Evolutionary conservation across 2,888 invertebrate genomes (phyloP), one percentile per base, ranked within the genome.

Genomic region (Chorisops tibialis): DNA sequence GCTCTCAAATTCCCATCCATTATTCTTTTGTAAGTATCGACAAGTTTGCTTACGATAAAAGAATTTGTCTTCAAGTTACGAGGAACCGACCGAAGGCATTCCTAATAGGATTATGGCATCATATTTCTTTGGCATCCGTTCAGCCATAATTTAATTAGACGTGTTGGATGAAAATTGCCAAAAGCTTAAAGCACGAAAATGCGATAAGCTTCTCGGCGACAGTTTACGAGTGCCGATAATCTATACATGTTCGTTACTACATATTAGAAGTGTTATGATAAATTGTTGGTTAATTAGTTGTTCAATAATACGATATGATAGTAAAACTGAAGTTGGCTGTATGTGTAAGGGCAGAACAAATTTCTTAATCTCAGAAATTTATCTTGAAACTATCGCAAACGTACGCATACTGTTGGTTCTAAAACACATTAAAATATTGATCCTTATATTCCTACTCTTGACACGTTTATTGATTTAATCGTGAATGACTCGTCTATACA

Each of bases 41-140:
- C 21, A 54, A 22, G 19, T 22, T 54, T 38, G 22, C 21, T 54
- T 41, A n/a, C 41, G 52, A 54, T 54, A 22, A 38, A 39, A 22
- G 41, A 54, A 41, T 54, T 41, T 38, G 39, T 54, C 39, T 39
- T 2, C 21, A 18, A 39, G 19, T 7, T 24, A n/a, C 21, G 7
- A 21, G 39, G 12, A 39, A n/a, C n/a, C 11, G 12, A n/a, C n/a
- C 11, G 12, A 39, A 41, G 21, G 35, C 39, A 39, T 39, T 24
- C 45, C 45, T 45, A 56, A 56, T 56, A 59, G 22, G 37, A 59
- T 59, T 59, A 59, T 59, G 47, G 38, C 1, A 59, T 48, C 37
- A 59, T 59, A 38, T 59, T 37, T 59, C 43, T 38, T 59, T 37
- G 48, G 48, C 48, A 38, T 59, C 37, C 59, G 48, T 22, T 59